A percentile compares a stretch with the other conserved stretches of the same genome.
phyloP scores from a whole-genome alignment of 2,888 invertebrate species.

The Morinoia aosen region DNA sequence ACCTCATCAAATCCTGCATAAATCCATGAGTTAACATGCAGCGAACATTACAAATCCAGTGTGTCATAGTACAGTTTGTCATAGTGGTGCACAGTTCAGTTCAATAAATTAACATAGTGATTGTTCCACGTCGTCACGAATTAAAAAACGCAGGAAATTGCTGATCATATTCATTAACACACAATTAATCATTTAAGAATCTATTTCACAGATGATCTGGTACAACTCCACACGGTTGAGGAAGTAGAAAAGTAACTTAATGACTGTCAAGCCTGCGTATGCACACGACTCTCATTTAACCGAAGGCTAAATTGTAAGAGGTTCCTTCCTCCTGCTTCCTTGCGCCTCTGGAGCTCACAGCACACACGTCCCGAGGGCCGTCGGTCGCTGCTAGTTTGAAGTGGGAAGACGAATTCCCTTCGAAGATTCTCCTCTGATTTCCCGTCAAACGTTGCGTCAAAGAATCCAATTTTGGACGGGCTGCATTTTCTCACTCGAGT shows the following conservation, averaged over 20 bases:
- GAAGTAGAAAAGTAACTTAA: too few relatives aligned
- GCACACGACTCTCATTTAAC: not conserved
- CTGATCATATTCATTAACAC: too few relatives aligned
- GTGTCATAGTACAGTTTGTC: too few relatives aligned
- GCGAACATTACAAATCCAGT: too few relatives aligned
- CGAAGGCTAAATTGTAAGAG: not conserved
- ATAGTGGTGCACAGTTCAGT: too few relatives aligned
- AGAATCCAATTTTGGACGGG: conserved; percentile 43
- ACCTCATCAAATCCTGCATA: too few relatives aligned
- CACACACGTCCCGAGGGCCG: not conserved
- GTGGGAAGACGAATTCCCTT: conserved; percentile 30
- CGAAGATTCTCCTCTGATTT: conserved; percentile 42
- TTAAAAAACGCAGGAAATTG: too few relatives aligned
- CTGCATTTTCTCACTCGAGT: conserved; percentile 39
- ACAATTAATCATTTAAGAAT: too few relatives aligned
- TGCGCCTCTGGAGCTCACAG: not conserved
- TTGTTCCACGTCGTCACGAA: not conserved
- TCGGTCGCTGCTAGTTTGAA: conserved; percentile 23
- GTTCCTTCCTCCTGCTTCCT: not conserved
- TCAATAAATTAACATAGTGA: not conserved
- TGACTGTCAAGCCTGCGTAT: not conserved
- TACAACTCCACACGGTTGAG: too few relatives aligned
- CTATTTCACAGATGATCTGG: too few relatives aligned
- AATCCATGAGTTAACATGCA: too few relatives aligned
- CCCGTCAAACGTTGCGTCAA: not conserved